Evolutionary conservation across 2,888 invertebrate species (phyloP), one percentile per base, ranked within the genome.

Genomic region (Priocnemis perturbator): DNA sequence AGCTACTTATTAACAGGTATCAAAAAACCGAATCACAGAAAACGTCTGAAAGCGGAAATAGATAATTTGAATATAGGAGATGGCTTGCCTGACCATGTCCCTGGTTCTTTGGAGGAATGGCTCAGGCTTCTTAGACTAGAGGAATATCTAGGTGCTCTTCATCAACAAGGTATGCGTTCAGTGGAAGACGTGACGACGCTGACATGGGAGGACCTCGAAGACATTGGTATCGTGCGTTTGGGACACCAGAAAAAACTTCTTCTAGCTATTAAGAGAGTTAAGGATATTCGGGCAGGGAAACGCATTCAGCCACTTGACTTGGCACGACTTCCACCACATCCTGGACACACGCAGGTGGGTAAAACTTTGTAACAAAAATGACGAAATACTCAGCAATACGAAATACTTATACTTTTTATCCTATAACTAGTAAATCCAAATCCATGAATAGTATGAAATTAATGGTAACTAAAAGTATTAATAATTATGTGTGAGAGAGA

Each of bases 201-300:
- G 64, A 97, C 97, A 69, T 99, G 98, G 98, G 99, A 99, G 88
- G 99, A 99, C 91, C 93, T 99, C 87, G 99, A 99, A 91, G 99
- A 99, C 87, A 97, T 99, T 89, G 96, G 97, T 67, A 96, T 97
- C 85, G 95, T 96, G 23, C 94, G 96, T 85, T 90, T 97, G 86
- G 99, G 99, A 45, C 99, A 99, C 89, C 98, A 99, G 91, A 99
- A 99, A 92, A 97, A 98, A 91, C 95, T 99, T 81, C 93, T 98
- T 87, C 91, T 99, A 86, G 99, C 99, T 73, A 97, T 99, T 83
- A 98, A 98, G 90, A 93, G 98, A 89, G 95, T 99, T 63, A 98
- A 98, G 90, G 97, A 98, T 88, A 96, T 97, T 70, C 93, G 95
- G 81, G 95, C 96, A 60, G 97, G 97, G 58, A 97, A 97, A 89